Evolutionary conservation across 2,113 vertebrate genomes (phyloP).

Genomic region (Hippocampus comes): DNA sequence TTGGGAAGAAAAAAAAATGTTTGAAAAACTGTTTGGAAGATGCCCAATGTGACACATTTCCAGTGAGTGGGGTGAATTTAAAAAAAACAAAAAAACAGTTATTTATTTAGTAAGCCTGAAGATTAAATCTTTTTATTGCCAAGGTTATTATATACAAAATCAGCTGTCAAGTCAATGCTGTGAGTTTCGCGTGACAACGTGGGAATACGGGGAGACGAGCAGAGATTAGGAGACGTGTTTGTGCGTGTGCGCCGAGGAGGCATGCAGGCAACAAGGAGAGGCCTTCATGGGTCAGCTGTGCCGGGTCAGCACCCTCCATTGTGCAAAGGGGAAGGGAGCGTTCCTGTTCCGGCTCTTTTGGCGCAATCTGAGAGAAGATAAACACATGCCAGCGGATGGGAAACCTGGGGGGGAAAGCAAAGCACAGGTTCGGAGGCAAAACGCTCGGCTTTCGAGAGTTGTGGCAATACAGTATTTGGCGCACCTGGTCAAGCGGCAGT

Average conservation of each 20-base stretch:
- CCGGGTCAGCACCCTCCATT: constrained; percentile 60
- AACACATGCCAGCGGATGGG: constrained; percentile 31
- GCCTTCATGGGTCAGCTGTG: constrained; percentile 55
- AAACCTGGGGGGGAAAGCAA: constrained; percentile 11
- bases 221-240: neutral
- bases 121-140: too few relatives aligned
- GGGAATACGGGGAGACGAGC: neutral
- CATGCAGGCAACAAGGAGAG: constrained; percentile 41
- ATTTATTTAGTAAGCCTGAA: too few relatives aligned
- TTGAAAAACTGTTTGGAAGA: too few relatives aligned
- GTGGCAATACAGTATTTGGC: neutral
- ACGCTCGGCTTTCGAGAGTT: neutral
- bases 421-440: constrained; percentile 16
- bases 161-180: neutral
- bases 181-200: neutral
- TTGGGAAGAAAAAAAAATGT: too few relatives aligned
- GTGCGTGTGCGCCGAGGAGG: neutral
- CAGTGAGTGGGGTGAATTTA: neutral
- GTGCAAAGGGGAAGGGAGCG: constrained; percentile 46
- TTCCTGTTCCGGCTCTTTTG: constrained; percentile 49
- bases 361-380: constrained; percentile 56
- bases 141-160: neutral
- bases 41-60: neutral
- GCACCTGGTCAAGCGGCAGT: neutral
- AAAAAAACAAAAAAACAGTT: neutral